These are phyloP conservation scores for Corythornis leucogaster DNA, from an alignment of 2,797 vertebrate species.

Conservation along the genomic window DNA sequence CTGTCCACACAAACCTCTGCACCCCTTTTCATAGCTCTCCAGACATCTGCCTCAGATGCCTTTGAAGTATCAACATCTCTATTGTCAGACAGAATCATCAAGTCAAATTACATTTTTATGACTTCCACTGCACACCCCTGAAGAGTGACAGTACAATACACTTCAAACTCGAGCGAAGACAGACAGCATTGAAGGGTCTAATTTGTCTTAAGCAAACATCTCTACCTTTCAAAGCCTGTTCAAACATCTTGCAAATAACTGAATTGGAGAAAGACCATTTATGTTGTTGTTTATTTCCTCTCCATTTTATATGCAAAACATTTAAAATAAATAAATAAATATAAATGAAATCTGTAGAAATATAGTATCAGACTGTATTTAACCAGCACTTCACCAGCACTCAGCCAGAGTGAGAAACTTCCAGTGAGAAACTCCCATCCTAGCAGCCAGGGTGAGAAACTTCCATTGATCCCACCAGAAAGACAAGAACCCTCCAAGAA, in stretches of 20 bases:
- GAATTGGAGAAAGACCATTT: neutral
- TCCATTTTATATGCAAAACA: neutral
- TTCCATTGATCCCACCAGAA: neutral
- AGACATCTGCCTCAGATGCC: neutral
- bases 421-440: neutral
- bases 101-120: neutral
- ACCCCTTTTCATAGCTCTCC: neutral
- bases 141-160: neutral
- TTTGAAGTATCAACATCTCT: neutral
- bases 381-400: neutral
- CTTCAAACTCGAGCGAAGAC: neutral
- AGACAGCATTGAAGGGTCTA: neutral
- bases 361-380: neutral
- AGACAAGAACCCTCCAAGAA: neutral
- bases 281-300: neutral
- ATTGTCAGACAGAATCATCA: neutral
- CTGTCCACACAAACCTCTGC: neutral
- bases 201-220: slow-evolving; percentile 35
- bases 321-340: neutral
- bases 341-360: neutral
- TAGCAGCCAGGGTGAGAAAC: neutral
- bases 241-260: neutral
- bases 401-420: neutral
- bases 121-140: neutral
- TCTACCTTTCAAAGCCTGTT: slow-evolving; percentile 13